Evolutionary conservation across 2,888 invertebrate species (phyloP).

Genomic region (Clanis bilineata): DNA sequence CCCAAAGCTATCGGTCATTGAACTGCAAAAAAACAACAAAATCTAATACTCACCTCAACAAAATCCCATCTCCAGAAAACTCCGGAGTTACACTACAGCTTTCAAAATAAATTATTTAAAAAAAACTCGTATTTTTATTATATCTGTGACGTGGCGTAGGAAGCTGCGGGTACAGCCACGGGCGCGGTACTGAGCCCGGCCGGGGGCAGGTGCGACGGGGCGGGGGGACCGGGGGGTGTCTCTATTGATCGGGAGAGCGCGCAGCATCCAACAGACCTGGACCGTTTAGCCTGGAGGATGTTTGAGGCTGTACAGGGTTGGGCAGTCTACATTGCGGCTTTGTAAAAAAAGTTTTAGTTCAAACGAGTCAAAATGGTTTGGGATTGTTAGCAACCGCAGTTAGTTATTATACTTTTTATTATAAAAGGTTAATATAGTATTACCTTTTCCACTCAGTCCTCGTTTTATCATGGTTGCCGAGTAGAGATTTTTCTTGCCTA

Average conservation of each 20-base stretch:
- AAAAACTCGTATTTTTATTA: conserved; percentile 22
- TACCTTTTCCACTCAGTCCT: no score
- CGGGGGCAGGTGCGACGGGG: conserved; percentile 32
- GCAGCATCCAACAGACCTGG: conserved; percentile 61
- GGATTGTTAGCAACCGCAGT: neutral
- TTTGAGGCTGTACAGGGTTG: conserved; percentile 19
- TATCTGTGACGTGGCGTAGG: conserved; percentile 29
- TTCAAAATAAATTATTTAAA: conserved; percentile 28
- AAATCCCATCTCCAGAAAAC: conserved; percentile 58
- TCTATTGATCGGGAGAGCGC: conserved; percentile 65
- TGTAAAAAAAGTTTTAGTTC: neutral
- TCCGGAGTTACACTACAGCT: conserved; percentile 39
- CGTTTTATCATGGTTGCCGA: no score
- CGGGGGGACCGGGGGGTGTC: conserved; percentile 35
- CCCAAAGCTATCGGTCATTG: neutral
- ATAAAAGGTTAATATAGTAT: neutral
- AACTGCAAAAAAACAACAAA: neutral
- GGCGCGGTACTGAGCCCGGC: conserved; percentile 54
- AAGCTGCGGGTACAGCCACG: conserved; percentile 33
- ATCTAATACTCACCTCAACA: conserved; percentile 51
- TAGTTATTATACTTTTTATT: neutral
- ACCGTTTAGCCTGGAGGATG: conserved; percentile 29
- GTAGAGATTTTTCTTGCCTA: no score
- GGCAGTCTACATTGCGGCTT: conserved; percentile 40
- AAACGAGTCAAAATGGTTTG: neutral